Percentiles rank a stretch among this genome's conserved stretches.
Conservation (phyloP, 2,113 vertebrate species). For the Lanius ludovicianus region DNA sequence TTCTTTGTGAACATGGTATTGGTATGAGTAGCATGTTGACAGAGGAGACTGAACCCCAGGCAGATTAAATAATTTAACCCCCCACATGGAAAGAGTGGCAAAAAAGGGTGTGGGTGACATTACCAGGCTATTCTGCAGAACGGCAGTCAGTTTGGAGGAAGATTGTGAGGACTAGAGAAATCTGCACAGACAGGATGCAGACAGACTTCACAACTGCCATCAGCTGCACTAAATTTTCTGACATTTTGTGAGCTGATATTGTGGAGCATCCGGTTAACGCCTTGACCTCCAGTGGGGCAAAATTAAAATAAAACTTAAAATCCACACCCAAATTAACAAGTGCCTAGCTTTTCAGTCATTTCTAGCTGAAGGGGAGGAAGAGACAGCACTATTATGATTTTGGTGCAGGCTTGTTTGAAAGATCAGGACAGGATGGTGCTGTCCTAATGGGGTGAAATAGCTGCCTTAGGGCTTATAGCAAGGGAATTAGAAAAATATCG, state of each 20-base stretch:
- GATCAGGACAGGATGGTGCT: not conserved
- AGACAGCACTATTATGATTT: not conserved
- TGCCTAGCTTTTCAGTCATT: not conserved
- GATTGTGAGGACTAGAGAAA: not conserved
- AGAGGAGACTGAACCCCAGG: not conserved
- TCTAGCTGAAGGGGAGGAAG: not conserved
- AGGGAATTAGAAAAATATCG: not conserved
- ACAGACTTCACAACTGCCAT: not conserved
- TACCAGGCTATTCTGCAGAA: not conserved
- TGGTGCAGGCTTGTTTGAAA: not conserved
- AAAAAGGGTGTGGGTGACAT: not conserved
- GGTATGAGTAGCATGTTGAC: not conserved
- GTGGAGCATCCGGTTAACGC: accelerated
- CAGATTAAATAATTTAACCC: not conserved
- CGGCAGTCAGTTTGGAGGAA: not conserved
- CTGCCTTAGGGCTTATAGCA: not conserved
- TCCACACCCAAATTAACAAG: not conserved
- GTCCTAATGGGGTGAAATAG: not conserved
- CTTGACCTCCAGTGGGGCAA: not conserved
- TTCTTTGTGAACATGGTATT: not conserved
- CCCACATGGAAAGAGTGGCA: not conserved
- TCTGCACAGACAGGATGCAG: not conserved
- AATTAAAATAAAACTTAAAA: not conserved
- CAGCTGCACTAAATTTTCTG: not conserved
- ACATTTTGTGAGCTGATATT: not conserved